These are phyloP conservation scores for Plectrocnemia conspersa DNA, from an alignment of 1,140 invertebrate genomes.

Conservation along the genomic window DNA sequence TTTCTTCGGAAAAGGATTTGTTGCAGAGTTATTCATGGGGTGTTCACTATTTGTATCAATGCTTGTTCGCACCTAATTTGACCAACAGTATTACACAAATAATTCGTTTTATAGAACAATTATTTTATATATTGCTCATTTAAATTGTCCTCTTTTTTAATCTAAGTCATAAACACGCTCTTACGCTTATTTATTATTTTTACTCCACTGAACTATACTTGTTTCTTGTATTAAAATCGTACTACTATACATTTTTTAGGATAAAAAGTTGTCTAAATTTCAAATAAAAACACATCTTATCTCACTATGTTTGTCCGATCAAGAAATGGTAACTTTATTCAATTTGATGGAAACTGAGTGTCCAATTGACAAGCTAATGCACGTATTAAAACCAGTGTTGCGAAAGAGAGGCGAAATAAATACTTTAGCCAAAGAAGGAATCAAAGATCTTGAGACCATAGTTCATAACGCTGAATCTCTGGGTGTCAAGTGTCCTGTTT, in stretches of 20 bases:
- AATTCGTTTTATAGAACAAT: too few species aligned
- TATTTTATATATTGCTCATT: too few species aligned
- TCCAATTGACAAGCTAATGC: conserved; percentile 58
- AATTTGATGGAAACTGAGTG: conserved; percentile 70
- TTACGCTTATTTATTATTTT: conserved; percentile 11
- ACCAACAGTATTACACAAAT: too few species aligned
- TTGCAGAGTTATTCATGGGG: too few species aligned
- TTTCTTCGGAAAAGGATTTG: too few species aligned
- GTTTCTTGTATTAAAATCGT: conserved; percentile 11
- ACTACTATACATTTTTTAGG: conserved; percentile 43
- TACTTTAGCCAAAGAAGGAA: conserved; percentile 60
- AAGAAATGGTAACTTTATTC: conserved; percentile 63
- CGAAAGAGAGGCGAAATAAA: conserved; percentile 61
- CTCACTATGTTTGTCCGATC: conserved; percentile 63
- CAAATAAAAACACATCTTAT: conserved; percentile 69
- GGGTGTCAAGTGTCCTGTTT: conserved; percentile 66
- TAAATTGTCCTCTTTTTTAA: conserved; percentile 37
- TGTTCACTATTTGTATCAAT: conserved; percentile 13
- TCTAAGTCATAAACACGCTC: conserved; percentile 38
- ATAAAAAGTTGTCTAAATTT: conserved; percentile 61
- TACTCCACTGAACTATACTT: neutral
- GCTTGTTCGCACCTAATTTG: neutral
- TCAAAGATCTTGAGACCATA: conserved; percentile 70
- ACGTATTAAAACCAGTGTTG: conserved; percentile 57
- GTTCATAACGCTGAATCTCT: conserved; percentile 62